A percentile compares a stretch with the other conserved stretches of the same genome.
These are phyloP conservation scores for Euplagia quadripunctaria DNA, from an alignment of 2,888 invertebrate genomes.

Conservation along the genomic window DNA sequence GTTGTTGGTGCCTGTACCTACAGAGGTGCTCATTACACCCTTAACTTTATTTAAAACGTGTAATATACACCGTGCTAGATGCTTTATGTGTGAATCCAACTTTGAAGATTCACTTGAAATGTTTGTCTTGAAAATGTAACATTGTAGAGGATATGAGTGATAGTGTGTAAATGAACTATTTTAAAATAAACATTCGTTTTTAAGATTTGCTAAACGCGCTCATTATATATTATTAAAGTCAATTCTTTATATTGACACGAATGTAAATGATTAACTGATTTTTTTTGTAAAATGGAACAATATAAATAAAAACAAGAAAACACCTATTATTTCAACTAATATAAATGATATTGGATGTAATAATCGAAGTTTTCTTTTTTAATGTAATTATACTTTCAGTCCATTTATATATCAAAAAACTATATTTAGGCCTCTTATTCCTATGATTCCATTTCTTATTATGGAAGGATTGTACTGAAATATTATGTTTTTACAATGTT, in stretches of 20 bases:
- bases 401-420: neutral
- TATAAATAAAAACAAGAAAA: neutral
- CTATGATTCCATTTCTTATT: neutral
- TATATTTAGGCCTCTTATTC: neutral
- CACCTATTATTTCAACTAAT: neutral
- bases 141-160: neutral
- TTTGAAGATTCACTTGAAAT: neutral
- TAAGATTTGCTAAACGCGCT: neutral
- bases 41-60: neutral
- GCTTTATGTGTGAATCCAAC: neutral
- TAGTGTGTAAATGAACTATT: neutral
- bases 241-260: neutral
- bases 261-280: neutral
- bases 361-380: constrained; percentile 1
- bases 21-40: no score
- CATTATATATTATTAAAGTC: neutral
- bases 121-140: neutral
- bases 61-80: neutral
- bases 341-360: neutral
- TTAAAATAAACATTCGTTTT: neutral
- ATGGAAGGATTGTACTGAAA: neutral
- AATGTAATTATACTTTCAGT: neutral
- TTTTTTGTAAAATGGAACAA: neutral
- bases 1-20: no score
- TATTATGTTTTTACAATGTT: neutral